A percentile compares a stretch with the other conserved stretches of the same genome.
These are phyloP conservation scores for Ceryle rudis DNA, from an alignment of 2,797 vertebrate species.

Conservation along the genomic window DNA sequence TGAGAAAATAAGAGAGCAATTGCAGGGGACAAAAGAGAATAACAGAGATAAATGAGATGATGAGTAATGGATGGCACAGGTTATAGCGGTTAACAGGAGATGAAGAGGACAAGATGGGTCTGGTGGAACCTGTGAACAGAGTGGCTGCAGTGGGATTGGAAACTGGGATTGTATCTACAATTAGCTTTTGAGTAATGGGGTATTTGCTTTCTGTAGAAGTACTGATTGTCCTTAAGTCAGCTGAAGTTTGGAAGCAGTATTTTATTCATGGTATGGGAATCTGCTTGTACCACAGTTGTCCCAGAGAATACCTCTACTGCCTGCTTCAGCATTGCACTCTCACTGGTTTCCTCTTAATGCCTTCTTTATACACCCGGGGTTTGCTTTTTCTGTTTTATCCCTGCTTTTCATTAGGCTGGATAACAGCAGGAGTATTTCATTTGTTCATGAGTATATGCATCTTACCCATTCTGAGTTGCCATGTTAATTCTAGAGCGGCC, in stretches of 20 bases:
- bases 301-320: rapidly evolving
- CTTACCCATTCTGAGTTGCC: not conserved
- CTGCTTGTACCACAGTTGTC: not conserved
- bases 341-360: not conserved
- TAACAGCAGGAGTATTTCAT: not conserved
- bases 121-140: not conserved
- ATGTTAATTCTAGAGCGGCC: not conserved
- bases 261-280: not conserved
- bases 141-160: not conserved
- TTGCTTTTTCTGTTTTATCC: not conserved
- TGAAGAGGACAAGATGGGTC: not conserved
- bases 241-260: not conserved
- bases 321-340: not conserved
- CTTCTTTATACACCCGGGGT: not conserved
- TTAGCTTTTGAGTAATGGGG: not conserved
- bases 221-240: not conserved
- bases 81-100: not conserved
- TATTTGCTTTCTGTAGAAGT: not conserved
- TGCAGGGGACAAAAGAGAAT: not conserved
- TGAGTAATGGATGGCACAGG: not conserved
- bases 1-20: not conserved
- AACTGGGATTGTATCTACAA: not conserved
- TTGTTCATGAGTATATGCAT: not conserved
- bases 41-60: not conserved
- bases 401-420: not conserved